Evolutionary conservation across 1,140 invertebrate species (phyloP), one percentile per base, ranked within the genome.

Genomic region (Drosophila carrolli): DNA sequence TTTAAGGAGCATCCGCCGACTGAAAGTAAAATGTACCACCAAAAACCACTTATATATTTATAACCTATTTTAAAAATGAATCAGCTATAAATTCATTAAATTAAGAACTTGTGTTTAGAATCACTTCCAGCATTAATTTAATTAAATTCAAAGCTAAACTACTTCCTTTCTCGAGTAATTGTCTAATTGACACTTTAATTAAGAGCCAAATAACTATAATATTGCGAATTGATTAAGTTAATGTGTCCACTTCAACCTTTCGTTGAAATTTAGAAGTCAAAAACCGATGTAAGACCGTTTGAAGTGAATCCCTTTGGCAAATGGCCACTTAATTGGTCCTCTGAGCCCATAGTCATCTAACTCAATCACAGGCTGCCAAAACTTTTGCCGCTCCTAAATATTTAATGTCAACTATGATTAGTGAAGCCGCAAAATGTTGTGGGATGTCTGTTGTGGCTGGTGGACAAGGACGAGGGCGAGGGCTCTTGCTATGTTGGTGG

Each of bases 401-500:
- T 79, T 82, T 75, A 83, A 86, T 82, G 79, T 76, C 62, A 56
- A 66, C 77, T 79, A 78, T 81, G 73, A 81, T 75, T 75, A 75
- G 61, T 51, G 50, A 38, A 32, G 43, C 61, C 61, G 37, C 47
- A 48, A 32, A 67, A 54, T 73, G 47, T n/a, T 62, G 55, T 35
- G 54, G 48, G 10, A 2, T 50, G 60, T 9, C 13, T 19, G 48
- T 2, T 73, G 54, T 48, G 66, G 56, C n/a, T 37, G 29, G 43
- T 23, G 38, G 1, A 32, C 29, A 7, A 32, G 29, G 29, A 7
- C 29, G 29, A 32, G 29, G 29, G 8, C 29, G 29, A 32, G 6
- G 6, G 8, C 29, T 32, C 29, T 32, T 8, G 23, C 23, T 3
- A 23, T 73, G 43, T 47, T 35, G 51, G 51, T 70, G 66, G 32